phyloP scores from a whole-genome alignment of 2,113 vertebrate species.

The Taurulus bubalis region DNA sequence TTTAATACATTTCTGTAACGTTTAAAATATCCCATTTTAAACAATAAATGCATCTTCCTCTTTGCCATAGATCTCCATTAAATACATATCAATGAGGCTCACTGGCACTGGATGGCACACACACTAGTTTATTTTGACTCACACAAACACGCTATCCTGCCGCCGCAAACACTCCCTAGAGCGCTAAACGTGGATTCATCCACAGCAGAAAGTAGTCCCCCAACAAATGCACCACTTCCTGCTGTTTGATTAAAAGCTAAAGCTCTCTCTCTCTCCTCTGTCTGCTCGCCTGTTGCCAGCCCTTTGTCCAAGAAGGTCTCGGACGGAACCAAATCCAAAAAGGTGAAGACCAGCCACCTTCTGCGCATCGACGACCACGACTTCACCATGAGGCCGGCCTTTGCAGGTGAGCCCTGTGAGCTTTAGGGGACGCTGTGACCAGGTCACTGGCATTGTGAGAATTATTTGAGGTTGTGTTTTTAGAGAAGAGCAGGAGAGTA shows the following conservation, averaged over 20 bases:
- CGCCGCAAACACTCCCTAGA: background rate
- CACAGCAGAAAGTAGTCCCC: background rate
- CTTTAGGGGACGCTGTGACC: background rate
- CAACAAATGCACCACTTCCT: background rate
- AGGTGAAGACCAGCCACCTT: slow-evolving; percentile 87
- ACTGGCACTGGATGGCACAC: background rate
- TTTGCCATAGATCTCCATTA: background rate
- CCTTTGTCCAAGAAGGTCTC: slow-evolving; percentile 86
- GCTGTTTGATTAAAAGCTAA: background rate
- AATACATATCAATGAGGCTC: background rate
- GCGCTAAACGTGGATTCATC: background rate
- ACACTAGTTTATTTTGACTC: background rate
- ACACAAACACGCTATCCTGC: background rate
- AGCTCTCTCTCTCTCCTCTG: slow-evolving; percentile 6
- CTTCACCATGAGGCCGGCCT: slow-evolving; percentile 95
- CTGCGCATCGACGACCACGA: slow-evolving; percentile 92
- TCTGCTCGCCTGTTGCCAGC: slow-evolving; percentile 69
- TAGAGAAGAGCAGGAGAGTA: background rate
- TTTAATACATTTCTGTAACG: no score
- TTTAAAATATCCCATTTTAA: no score
- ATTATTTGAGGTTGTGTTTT: background rate
- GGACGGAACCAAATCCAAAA: slow-evolving; percentile 88
- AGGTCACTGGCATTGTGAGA: background rate
- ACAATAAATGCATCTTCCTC: background rate
- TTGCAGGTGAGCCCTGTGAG: slow-evolving; percentile 87